Base-by-base conservation (phyloP, 2,888 invertebrate genomes). In the Clivina fossor region DNA sequence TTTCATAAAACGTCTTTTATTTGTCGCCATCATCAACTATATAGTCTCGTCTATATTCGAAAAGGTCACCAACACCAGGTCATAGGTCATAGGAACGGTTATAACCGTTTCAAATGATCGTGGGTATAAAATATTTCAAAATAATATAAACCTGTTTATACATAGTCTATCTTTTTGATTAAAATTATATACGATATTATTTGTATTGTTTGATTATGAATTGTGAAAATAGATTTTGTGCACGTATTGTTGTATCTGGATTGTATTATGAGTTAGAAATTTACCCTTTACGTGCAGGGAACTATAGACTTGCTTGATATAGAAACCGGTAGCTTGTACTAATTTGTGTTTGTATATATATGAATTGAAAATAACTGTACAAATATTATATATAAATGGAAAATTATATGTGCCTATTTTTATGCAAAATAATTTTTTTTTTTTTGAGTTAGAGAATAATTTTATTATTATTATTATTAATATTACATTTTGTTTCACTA, bases 21-120 rank as follows among this genome's bases (percentile, higher is more conserved):
- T 33, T 33, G 16, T 33, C 13, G 16, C 33, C 13, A 33, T 11
- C n/a, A 30, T 30, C 30, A n/a, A 30, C 3, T 30, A 30, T 28
- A 3, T 28, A 28, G 11, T 1, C 15, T 3, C 16, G 33, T 33
- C 13, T 33, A 16, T 33, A 33, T 13, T 15, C 18, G 8, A 40
- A 16, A 22, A 9, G 41, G 41, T 41, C 22, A 41, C 32, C n/a
- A 32, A 32, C 32, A 5, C n/a, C 32, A 32, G 32, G 11, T 32
- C 32, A 32, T 11, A 40, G 40, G 15, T 40, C 19, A 40, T 13
- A 9, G 20, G 19, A 40, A 18, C 40, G 40, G 40, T 40, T 40
- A 40, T 20, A 40, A 37, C 11, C 18, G 19, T 19, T 19, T 19
- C 8, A 16, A 18, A 11, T 2, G 30, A 30, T 4, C n/a, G 2